Percentiles rank a stretch among this genome's conserved stretches.
These are phyloP conservation scores for Pygoscelis adeliae DNA, from an alignment of 2,113 vertebrate genomes.

Conservation along the genomic window DNA sequence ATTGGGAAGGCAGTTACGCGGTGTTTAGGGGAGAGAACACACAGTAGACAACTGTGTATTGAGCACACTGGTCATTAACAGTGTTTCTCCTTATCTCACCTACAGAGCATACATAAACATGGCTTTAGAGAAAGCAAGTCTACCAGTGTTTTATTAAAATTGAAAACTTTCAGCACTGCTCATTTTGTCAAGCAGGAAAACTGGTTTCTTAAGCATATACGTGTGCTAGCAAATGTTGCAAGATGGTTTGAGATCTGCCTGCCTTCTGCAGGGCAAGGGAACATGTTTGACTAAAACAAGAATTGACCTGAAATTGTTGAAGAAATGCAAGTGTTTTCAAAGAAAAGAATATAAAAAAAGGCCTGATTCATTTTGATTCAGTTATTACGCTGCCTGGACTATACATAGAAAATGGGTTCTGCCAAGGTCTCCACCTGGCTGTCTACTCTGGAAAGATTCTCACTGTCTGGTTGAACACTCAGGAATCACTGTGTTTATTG, in stretches of 20 bases:
- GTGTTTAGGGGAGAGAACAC: not conserved
- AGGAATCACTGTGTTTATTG: not conserved
- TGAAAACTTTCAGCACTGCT: not conserved
- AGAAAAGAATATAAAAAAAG: not conserved
- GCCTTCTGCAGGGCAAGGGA: not conserved
- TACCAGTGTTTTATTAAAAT: not conserved
- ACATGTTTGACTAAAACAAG: not conserved
- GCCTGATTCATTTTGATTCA: not conserved
- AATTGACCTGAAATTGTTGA: not conserved
- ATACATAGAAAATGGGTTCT: not conserved
- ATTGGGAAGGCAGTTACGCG: accelerated
- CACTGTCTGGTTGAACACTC: not conserved
- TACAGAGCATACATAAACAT: not conserved
- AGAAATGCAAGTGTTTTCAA: not conserved
- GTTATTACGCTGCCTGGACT: not conserved
- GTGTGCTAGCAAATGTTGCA: not conserved
- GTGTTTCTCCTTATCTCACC: not conserved
- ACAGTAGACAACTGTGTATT: not conserved
- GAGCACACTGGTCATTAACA: not conserved
- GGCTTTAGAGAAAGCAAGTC: not conserved
- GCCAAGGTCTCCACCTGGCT: not conserved
- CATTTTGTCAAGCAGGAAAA: not conserved
- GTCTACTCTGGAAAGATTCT: not conserved
- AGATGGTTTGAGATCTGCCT: not conserved
- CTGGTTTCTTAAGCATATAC: not conserved